Conservation (phyloP, 2,113 vertebrate species). For the Beaufortia kweichowensis region DNA sequence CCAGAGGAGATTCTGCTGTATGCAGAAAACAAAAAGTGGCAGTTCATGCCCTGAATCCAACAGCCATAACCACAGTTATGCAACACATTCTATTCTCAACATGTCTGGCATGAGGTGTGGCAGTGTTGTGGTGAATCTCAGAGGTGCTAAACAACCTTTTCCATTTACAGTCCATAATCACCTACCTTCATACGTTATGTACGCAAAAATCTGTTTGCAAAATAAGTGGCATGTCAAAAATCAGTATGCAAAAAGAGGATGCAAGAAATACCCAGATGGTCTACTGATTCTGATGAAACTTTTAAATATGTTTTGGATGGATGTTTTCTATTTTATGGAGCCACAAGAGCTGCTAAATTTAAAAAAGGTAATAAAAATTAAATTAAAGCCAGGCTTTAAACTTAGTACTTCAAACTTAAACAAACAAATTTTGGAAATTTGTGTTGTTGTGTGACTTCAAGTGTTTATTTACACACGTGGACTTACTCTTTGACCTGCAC, state of each 20-base stretch:
- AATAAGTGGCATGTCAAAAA: too few species aligned
- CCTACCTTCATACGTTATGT: too few species aligned
- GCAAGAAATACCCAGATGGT: neutral
- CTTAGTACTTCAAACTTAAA: too few species aligned
- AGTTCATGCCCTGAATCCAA: neutral
- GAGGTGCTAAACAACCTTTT: neutral
- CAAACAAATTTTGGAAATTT: too few species aligned
- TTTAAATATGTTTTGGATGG: too few species aligned
- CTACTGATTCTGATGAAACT: too few species aligned
- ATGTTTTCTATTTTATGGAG: too few species aligned
- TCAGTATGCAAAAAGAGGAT: neutral
- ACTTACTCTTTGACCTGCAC: constrained; percentile 97
- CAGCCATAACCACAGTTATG: constrained; percentile 50
- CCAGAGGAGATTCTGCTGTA: neutral
- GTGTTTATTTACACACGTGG: neutral
- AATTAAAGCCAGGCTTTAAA: too few species aligned
- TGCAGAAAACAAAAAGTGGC: neutral
- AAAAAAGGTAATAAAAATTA: too few species aligned
- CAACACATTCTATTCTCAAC: constrained; percentile 52
- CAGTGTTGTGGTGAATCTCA: constrained; percentile 10
- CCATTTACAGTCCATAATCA: too few species aligned
- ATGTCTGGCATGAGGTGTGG: constrained; percentile 2
- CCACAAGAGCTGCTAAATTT: too few species aligned
- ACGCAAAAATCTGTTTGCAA: neutral
- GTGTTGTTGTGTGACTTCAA: neutral